Conservation (phyloP, 64 coral and sea anemone genomes). For the Stylophora pistillata region DNA sequence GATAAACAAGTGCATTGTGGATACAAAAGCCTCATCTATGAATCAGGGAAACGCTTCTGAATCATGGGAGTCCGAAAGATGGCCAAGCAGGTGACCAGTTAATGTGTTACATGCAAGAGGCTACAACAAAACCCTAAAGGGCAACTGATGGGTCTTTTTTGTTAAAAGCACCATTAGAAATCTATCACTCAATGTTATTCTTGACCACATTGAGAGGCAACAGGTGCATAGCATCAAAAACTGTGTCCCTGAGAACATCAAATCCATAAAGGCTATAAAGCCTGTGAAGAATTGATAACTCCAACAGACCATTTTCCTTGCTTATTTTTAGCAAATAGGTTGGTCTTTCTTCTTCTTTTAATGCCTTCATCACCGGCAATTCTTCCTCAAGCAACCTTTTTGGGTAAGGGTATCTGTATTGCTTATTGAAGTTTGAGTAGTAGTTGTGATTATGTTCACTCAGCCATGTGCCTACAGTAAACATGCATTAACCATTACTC, state of each 20-base stretch:
- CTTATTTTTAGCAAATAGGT: conserved; percentile 8
- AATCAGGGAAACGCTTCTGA: conserved; percentile 21
- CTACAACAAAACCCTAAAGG: not conserved
- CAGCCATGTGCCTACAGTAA: conserved; percentile 18
- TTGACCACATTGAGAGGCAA: conserved; percentile 44
- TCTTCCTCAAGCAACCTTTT: conserved; percentile 13
- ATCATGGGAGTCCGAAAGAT: conserved; percentile 27
- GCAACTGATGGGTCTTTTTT: conserved; percentile 15
- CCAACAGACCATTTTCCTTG: not conserved
- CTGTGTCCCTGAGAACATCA: not conserved
- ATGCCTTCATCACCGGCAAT: conserved; percentile 9
- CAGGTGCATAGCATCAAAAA: conserved; percentile 43
- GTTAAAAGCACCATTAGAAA: not conserved
- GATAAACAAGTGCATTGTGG: conserved; percentile 20
- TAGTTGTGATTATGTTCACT: conserved; percentile 13
- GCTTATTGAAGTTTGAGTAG: conserved; percentile 27
- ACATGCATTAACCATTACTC: not conserved
- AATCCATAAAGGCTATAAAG: conserved; percentile 22
- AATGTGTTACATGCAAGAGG: not conserved
- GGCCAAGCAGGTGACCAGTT: not conserved
- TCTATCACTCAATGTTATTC: conserved; percentile 27
- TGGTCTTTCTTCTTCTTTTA: conserved; percentile 33
- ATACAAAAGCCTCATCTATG: conserved; percentile 34
- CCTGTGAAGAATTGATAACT: conserved; percentile 6
- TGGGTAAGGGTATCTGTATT: conserved; percentile 9